Evolutionary conservation across 2,797 vertebrate species (phyloP), one percentile per base, ranked within the genome.

Genomic region (Buphagus erythrorhynchus): DNA sequence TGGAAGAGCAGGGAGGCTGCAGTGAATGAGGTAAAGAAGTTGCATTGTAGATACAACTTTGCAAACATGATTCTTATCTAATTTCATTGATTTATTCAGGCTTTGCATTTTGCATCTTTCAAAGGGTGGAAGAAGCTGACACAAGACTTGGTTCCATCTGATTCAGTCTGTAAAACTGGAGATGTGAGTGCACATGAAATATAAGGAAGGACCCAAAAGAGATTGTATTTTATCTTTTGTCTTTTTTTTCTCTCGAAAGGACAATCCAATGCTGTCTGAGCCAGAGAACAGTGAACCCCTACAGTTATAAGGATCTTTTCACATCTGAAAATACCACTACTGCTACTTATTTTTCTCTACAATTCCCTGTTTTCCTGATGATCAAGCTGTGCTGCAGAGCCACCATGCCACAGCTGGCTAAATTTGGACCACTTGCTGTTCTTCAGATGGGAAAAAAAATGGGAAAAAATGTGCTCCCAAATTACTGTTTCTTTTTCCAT

Each of bases 21-120:
- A 54, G 45, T 29, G 54, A 75, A 35, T 2, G 5, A 85, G 68
- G 33, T 48, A 72, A 87, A 84, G 77, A 89, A 62, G 49, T 17
- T 65, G 29, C 21, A 29, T n/a, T 74, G 35, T 40, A 65, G 63
- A 77, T 59, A 65, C 8, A 68, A 33, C 17, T 69, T 86, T 73
- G 58, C 31, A 88, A 51, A 55, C 35, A 25, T 0, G 5, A 78
- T 81, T 73, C 49, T 94, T 35, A 7, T 54, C 49, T 49, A 42
- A 90, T 54, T 71, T 24, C 54, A 31, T 59, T n/a, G 19, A 16
- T 93, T 96, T 90, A 66, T 86, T 59, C 75, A 52, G 31, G 75
- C 59, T 95, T 73, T 57, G 51, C 63, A 66, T 89, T 86, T 55
- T 89, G 57, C 81, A n/a, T 48, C 90, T 93, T 90, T 85, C n/a